Evolutionary conservation across 2,113 vertebrate genomes (phyloP).

Genomic region (Bos indicus): DNA sequence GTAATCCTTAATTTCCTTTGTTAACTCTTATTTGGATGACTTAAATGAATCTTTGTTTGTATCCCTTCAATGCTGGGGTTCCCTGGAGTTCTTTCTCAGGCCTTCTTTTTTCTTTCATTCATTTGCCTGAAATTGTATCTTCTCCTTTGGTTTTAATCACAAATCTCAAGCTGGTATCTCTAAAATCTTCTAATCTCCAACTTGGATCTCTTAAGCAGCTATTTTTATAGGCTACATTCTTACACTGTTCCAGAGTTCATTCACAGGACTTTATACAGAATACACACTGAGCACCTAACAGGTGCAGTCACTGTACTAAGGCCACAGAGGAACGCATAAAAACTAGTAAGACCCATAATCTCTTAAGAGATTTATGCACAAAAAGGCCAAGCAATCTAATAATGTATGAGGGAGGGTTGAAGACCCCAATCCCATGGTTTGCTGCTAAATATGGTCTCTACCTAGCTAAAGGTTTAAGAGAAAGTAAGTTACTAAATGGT

Average conservation of each 20-base stretch:
- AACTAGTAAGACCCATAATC: not conserved
- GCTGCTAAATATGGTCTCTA: not conserved
- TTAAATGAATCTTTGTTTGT: not conserved
- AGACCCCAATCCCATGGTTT: not conserved
- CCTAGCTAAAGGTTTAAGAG: not conserved
- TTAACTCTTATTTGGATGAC: not conserved
- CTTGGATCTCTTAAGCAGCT: not conserved
- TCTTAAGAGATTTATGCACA: not conserved
- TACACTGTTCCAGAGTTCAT: not conserved
- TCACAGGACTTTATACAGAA: not conserved
- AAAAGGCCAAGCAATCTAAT: not conserved
- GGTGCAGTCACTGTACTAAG: not conserved
- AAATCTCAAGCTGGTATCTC: not conserved
- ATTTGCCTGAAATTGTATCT: not conserved
- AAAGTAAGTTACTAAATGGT: not conserved
- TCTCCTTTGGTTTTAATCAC: conserved; percentile 7
- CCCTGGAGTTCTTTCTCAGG: not conserved
- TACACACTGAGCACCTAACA: not conserved
- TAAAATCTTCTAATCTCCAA: not conserved
- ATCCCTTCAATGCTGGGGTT: not conserved
- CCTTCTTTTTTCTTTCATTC: not conserved
- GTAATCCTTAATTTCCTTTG: not conserved
- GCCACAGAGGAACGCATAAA: not conserved
- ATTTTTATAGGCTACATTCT: not conserved
- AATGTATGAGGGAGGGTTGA: not conserved